Percentiles rank a stretch among this genome's conserved stretches.
Conservation (phyloP, 2,113 vertebrate species). For the Megaceryle torquata region DNA sequence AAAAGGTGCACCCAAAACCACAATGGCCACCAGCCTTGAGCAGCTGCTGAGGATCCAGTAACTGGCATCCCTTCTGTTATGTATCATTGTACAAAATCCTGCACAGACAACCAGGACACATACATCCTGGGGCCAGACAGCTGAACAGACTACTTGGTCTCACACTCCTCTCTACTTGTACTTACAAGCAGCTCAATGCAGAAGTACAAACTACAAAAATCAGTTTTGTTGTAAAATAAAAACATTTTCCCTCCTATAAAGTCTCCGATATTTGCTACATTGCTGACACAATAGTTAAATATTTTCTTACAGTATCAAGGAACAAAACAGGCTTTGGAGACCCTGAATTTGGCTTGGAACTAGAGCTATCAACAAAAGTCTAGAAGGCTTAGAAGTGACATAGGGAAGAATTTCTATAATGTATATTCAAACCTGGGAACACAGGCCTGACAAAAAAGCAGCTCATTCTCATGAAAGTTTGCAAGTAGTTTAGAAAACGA, state of each 20-base stretch:
- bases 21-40: background rate
- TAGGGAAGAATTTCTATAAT: background rate
- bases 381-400: background rate
- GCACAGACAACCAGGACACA: fast-evolving
- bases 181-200: background rate
- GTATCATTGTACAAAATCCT: background rate
- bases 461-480: background rate
- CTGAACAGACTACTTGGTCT: background rate
- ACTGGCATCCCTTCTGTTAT: background rate
- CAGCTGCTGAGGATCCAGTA: background rate
- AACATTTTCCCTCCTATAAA: background rate
- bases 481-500: background rate
- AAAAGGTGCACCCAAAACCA: background rate
- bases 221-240: background rate
- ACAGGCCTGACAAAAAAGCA: background rate
- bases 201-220: background rate
- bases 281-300: fast-evolving
- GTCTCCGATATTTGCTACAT: background rate
- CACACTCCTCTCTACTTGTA: background rate
- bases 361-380: background rate
- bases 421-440: background rate
- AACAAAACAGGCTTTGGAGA: background rate
- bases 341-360: background rate
- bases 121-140: background rate
- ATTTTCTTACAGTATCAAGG: background rate